Evolutionary conservation across 2,888 invertebrate species (phyloP), one percentile per base, ranked within the genome.

Genomic region (Tubiluchus corallicola): DNA sequence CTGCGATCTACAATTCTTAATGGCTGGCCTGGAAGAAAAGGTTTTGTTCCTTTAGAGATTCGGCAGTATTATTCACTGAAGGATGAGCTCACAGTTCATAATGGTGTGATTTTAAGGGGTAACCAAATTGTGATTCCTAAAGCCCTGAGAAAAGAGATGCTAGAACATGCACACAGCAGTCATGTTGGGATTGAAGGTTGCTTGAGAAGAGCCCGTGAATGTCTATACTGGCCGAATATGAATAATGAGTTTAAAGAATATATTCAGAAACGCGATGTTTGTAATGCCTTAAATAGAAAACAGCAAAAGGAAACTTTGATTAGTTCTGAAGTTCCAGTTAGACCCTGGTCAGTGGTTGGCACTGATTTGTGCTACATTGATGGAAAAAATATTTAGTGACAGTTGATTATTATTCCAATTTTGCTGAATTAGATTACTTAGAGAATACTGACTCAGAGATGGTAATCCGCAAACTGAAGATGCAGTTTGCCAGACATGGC

Each of bases 181-280:
- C 29, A 29, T 29, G 29, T 29, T 29, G 29, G 29, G 9, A 29
- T 29, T 29, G 29, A 29, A 29, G 29, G 29, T n/a, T 29, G 29
- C 29, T n/a, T 29, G 29, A 29, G 29, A n/a, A 9, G 29, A n/a
- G 29, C 29, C n/a, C 9, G 29, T 9, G 29, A 29, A n/a, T 29
- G 29, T n/a, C 29, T 29, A n/a, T 29, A 29, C n/a, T 29, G 29
- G 29, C 29, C 29, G n/a, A n/a, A 9, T 9, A 29, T 29, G 29
- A 29, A 29, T 29, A 9, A 9, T 9, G 29, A 29, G n/a, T 9
- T 29, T 29, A 9, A n/a, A 9, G 29, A 29, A 9, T 29, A 9
- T n/a, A 29, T n/a, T 29, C n/a, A 9, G 29, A 9, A 9, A 29
- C n/a, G 29, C n/a, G 29, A 29, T 9, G n/a, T 29, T n/a, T 29